Conservation (phyloP, 1,140 invertebrate genomes). For the Propsilocerus akamusi region DNA sequence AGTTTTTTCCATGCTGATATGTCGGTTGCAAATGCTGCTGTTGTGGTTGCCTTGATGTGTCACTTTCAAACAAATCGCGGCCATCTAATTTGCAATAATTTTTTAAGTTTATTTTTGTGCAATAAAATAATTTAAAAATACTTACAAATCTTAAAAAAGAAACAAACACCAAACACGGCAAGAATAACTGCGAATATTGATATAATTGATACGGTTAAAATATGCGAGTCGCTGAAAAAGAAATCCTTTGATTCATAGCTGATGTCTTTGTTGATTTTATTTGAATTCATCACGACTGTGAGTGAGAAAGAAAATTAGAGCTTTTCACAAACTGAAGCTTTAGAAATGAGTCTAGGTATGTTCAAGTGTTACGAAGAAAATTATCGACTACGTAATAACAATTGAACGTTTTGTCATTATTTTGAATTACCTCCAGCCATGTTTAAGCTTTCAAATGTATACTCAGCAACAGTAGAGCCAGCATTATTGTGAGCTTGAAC, state of each 20-base stretch:
- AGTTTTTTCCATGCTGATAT: not conserved
- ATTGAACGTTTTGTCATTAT: no score
- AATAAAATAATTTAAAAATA: no score
- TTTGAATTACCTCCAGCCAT: constrained; percentile 31
- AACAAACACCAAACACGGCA: constrained; percentile 27
- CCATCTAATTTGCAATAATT: no score
- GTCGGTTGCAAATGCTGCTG: not conserved
- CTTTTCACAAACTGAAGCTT: not conserved
- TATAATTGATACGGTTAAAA: constrained; percentile 28
- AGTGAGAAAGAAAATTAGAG: not conserved
- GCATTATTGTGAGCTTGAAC: constrained; percentile 51
- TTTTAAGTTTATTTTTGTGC: no score
- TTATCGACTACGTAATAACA: no score
- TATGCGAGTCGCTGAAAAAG: constrained; percentile 26
- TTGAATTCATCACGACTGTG: not conserved
- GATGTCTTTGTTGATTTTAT: constrained; percentile 12
- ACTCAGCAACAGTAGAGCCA: constrained; percentile 42
- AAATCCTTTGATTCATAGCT: constrained; percentile 22
- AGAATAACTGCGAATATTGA: constrained; percentile 28
- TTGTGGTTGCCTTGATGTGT: not conserved
- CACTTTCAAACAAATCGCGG: not conserved
- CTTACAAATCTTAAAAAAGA: constrained; percentile 32
- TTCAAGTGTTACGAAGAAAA: no score
- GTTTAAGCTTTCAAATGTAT: constrained; percentile 40
- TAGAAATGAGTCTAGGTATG: no score